Conservation (phyloP, 2,113 vertebrate genomes). For the Dasypus novemcinctus region DNA sequence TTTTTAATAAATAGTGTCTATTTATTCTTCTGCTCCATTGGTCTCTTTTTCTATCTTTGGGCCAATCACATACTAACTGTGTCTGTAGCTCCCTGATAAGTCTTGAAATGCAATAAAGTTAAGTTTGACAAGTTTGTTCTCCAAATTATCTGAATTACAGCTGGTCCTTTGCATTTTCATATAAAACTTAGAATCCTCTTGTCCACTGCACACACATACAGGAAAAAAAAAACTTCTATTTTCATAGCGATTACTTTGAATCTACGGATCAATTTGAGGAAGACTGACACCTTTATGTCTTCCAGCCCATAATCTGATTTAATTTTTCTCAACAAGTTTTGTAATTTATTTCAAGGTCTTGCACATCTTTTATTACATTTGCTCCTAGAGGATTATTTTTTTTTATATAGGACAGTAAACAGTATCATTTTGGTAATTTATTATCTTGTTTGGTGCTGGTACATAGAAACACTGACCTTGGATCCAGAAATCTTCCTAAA, state of each 20-base stretch:
- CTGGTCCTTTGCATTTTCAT: neutral
- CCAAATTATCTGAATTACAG: neutral
- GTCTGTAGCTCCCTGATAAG: fast-evolving
- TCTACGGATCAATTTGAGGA: fast-evolving
- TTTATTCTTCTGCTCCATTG: neutral
- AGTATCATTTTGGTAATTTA: neutral
- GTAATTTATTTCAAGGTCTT: neutral
- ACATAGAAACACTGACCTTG: fast-evolving
- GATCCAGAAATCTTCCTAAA: fast-evolving
- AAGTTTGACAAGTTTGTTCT: neutral
- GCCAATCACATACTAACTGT: fast-evolving
- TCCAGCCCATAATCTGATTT: neutral
- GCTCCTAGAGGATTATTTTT: neutral
- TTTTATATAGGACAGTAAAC: neutral
- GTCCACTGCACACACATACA: neutral
- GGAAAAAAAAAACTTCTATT: neutral
- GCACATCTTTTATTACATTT: neutral
- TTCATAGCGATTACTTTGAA: fast-evolving
- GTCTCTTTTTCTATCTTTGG: fast-evolving
- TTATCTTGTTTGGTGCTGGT: fast-evolving
- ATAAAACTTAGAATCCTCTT: neutral
- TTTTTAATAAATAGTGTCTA: no score
- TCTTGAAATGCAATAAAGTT: no score
- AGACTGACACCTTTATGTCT: neutral
- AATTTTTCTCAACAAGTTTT: neutral